Conservation (phyloP, 1,140 invertebrate species). For the Diorhabda elongata region DNA sequence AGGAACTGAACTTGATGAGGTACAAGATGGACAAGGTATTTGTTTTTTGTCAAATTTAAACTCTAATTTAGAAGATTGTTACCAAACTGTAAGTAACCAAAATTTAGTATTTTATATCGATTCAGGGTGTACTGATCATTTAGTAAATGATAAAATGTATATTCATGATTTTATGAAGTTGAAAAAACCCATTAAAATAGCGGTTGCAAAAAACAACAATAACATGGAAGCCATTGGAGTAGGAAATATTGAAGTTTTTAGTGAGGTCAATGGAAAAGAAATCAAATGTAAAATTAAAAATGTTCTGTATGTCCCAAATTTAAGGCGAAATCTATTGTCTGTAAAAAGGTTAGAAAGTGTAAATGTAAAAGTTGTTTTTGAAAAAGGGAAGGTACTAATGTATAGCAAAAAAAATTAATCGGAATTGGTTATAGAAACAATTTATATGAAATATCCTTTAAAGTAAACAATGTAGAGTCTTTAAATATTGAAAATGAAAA, state of each 20-base stretch:
- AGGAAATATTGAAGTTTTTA: conserved; percentile 1
- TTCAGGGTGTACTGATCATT: neutral
- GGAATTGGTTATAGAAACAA: too few relatives aligned
- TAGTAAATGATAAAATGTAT: neutral
- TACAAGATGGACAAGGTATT: conserved; percentile 1
- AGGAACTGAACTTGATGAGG: neutral
- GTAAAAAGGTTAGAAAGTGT: neutral
- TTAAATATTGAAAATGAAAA: neutral
- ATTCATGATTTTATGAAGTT: neutral
- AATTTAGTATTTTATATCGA: neutral
- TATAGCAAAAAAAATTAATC: neutral
- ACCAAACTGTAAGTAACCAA: neutral
- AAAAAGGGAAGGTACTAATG: neutral
- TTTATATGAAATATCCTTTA: too few relatives aligned
- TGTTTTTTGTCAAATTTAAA: conserved; percentile 9
- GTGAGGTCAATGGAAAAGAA: neutral
- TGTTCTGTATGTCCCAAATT: neutral
- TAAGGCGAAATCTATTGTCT: neutral
- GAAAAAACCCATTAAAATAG: neutral
- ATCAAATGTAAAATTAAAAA: neutral
- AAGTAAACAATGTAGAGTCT: neutral
- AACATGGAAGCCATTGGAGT: conserved; percentile 10
- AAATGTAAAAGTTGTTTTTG: neutral
- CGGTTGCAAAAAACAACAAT: neutral
- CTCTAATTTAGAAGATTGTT: neutral